Evolutionary conservation across 2,113 vertebrate species (phyloP).

Genomic region (Spheniscus mendiculus): DNA sequence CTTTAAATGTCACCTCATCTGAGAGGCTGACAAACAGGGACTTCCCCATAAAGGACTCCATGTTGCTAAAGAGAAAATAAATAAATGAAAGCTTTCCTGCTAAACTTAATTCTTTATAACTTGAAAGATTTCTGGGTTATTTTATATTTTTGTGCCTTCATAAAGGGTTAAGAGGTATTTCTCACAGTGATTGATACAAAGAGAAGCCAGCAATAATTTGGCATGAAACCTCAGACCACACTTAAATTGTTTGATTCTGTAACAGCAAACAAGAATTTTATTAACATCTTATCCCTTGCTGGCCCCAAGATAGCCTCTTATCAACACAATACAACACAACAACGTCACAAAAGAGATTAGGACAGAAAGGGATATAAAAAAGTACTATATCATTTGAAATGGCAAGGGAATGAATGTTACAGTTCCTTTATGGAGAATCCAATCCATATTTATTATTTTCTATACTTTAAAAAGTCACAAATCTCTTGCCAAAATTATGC

Average conservation of each 20-base stretch:
- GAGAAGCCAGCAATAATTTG: constrained; percentile 50
- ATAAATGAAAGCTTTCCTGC: background rate
- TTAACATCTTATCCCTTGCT: constrained; percentile 61
- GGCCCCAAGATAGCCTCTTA: constrained; percentile 61
- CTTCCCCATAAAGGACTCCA: background rate
- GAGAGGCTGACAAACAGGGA: background rate
- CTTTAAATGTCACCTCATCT: background rate
- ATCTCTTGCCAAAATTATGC: constrained; percentile 32
- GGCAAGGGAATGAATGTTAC: background rate
- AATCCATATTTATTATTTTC: background rate
- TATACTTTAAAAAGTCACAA: constrained; percentile 13
- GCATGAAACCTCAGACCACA: constrained; percentile 48
- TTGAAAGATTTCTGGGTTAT: background rate
- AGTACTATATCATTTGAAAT: constrained; percentile 39
- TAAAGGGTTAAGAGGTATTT: constrained; percentile 36
- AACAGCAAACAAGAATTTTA: constrained; percentile 65
- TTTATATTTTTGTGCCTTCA: background rate
- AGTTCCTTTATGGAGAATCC: background rate
- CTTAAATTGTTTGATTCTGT: constrained; percentile 54
- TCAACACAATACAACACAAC: constrained; percentile 59
- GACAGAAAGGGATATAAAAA: constrained; percentile 35
- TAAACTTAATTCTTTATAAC: background rate
- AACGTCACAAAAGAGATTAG: constrained; percentile 48
- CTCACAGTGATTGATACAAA: constrained; percentile 31
- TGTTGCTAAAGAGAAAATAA: background rate